Evolutionary conservation across 2,797 vertebrate species (phyloP), one percentile per base, ranked within the genome.

Genomic region (Platyrinchus mystaceus): DNA sequence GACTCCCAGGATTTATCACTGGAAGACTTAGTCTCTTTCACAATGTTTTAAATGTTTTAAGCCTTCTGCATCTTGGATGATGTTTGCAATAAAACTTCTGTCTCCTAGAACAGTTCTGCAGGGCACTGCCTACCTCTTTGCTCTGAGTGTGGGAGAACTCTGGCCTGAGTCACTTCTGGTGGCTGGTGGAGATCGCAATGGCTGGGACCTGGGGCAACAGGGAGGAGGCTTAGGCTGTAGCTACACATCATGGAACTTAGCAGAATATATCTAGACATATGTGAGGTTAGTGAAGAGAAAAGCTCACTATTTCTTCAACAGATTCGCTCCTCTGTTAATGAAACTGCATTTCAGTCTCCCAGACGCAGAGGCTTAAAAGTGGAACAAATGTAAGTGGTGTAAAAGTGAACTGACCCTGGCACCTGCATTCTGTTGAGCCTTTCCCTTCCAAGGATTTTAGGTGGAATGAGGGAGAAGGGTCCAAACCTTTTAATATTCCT

Each of bases 31-130:
- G 70, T 23, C 26, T 60, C 37, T 89, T 89, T 53, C 11, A 37
- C 14, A 77, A 28, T 39, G 44, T 77, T 93, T 92, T 91, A 84
- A 96, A 93, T 83, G 30, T 90, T 90, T 90, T 79, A 84, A 87
- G 60, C 21, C 14, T 79, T 80, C 34, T 90, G 64, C 56, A 49
- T 87, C 62, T 87, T 16, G 20, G 56, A 82, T 74, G 56, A 56
- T 70, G 47, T 43, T 90, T 94, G 23, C 44, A 36, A 32, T 15
- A 74, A 76, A 87, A 68, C 9, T 85, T 8, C 15, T 0, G 2
- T 73, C 53, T 84, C 49, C 50, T 70, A 37, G 32, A 90, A 32
- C 17, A 60, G 34, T 32, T 64, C 60, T 64, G 50, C 41, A 77
- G 53, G 49, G 27, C 20, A 10, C 24, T 77, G 47, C 36, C 37